These are phyloP conservation scores for Cheilosia impressa DNA, from an alignment of 2,888 invertebrate species.

Conservation along the genomic window DNA sequence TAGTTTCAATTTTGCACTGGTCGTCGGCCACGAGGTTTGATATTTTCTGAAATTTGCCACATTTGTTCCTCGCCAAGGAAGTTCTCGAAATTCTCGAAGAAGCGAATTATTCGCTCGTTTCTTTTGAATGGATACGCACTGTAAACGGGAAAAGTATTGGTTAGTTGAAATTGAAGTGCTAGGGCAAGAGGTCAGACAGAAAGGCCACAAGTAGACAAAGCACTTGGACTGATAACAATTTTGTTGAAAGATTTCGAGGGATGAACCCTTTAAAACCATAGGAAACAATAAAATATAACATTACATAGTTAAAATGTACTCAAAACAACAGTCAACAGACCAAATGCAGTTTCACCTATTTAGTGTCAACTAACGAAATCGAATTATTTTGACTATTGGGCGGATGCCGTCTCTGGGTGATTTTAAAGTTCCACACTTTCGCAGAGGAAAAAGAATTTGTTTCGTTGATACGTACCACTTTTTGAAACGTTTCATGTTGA, in stretches of 20 bases:
- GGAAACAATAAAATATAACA: too few species aligned
- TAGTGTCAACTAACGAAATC: too few species aligned
- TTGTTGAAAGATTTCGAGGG: too few species aligned
- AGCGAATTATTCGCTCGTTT: conserved; percentile 95
- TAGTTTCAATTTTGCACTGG: conserved; percentile 79
- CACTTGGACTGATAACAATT: background rate
- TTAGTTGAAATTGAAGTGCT: too few species aligned
- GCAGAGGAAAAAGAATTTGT: too few species aligned
- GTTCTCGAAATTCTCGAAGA: conserved; percentile 98
- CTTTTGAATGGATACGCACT: conserved; percentile 97
- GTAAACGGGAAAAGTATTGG: conserved; percentile 63
- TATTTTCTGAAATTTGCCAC: conserved; percentile 99
- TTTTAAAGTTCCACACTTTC: too few species aligned
- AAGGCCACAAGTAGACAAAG: background rate
- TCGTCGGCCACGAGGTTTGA: conserved; percentile 89
- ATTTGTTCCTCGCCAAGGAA: conserved; percentile 98
- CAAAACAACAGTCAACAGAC: too few species aligned
- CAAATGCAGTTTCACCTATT: too few species aligned
- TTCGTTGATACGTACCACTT: conserved; percentile 90
- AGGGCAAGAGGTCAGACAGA: background rate
- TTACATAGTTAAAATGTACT: too few species aligned
- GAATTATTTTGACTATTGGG: too few species aligned
- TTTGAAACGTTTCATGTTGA: conserved; percentile 98
- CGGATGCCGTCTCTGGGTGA: too few species aligned
- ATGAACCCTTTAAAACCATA: too few species aligned